Conservation (phyloP, 2,113 vertebrate genomes). For the Theristicus caerulescens region DNA sequence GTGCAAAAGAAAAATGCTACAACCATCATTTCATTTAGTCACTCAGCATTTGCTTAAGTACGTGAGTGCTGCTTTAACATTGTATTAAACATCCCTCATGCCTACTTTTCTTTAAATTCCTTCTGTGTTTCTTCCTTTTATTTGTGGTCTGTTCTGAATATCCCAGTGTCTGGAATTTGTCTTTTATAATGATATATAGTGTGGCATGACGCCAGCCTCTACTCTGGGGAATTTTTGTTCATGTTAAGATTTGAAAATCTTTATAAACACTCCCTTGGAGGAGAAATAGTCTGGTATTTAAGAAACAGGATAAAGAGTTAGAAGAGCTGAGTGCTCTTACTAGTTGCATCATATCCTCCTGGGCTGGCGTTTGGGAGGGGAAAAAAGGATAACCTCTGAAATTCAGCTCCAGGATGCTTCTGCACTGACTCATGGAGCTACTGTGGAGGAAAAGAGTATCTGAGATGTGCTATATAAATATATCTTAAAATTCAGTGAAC, state of each 20-base stretch:
- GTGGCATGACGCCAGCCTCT: not conserved
- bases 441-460: not conserved
- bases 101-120: not conserved
- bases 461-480: not conserved
- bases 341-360: not conserved
- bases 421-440: not conserved
- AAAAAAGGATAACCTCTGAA: not conserved
- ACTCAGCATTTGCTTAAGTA: not conserved
- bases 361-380: not conserved
- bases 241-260: not conserved
- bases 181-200: not conserved
- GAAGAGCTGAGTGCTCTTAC: not conserved
- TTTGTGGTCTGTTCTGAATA: not conserved
- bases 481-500: not conserved
- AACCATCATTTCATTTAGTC: not conserved
- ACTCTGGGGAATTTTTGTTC: not conserved
- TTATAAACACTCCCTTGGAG: not conserved
- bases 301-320: not conserved
- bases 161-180: not conserved
- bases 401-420: not conserved
- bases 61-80: not conserved
- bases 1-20: not conserved
- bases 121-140: not conserved
- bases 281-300: not conserved
- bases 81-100: not conserved